Percentiles rank a stretch among this genome's conserved stretches.
These are phyloP conservation scores for Megaceryle torquata DNA, from an alignment of 2,113 vertebrate species.

Conservation along the genomic window DNA sequence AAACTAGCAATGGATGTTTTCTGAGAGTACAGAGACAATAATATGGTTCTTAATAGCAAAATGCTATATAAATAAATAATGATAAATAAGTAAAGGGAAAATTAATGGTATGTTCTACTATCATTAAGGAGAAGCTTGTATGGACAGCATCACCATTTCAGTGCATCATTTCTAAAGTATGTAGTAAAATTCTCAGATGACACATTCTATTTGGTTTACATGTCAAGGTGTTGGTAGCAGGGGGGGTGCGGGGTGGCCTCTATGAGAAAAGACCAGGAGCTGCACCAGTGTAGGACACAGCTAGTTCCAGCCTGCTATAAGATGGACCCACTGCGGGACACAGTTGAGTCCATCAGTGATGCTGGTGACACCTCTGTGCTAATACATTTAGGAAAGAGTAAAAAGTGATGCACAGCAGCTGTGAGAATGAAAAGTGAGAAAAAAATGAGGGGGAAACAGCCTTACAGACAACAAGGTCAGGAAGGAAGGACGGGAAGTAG, in stretches of 20 bases:
- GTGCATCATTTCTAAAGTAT: neutral
- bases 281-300: neutral
- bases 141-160: neutral
- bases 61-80: neutral
- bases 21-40: neutral
- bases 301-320: neutral
- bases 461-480: neutral
- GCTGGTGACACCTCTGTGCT: neutral
- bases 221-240: neutral
- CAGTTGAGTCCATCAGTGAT: neutral
- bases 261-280: neutral
- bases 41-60: neutral
- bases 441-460: neutral
- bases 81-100: neutral
- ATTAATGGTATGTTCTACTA: neutral
- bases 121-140: neutral
- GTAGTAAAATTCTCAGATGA: neutral
- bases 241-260: too few relatives aligned
- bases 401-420: neutral
- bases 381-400: neutral
- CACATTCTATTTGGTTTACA: neutral
- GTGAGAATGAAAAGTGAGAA: neutral
- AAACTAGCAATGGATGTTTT: neutral
- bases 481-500: neutral
- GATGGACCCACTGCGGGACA: neutral